A percentile compares a stretch with the other conserved stretches of the same genome.
phyloP scores from a whole-genome alignment of 2,113 vertebrate genomes.

The Chaetops frenatus region DNA sequence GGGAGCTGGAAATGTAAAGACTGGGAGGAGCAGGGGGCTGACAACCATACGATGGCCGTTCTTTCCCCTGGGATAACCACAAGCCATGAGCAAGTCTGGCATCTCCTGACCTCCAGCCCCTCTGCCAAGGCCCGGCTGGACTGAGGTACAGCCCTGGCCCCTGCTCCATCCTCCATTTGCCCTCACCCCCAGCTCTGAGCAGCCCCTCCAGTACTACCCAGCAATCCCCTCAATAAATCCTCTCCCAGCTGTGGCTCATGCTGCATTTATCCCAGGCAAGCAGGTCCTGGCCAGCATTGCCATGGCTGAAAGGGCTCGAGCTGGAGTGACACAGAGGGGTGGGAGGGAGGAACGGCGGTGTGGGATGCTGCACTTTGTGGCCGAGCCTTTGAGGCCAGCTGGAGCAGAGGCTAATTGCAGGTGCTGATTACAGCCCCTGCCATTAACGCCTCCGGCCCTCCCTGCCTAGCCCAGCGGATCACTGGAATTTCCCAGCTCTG shows the following conservation, averaged over 20 bases:
- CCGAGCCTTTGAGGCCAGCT: not conserved
- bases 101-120: not conserved
- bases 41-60: not conserved
- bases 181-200: not conserved
- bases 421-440: constrained; percentile 13
- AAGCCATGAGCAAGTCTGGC: not conserved
- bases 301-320: not conserved
- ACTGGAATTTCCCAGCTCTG: not conserved
- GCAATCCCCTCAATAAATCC: not conserved
- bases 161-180: rapidly evolving
- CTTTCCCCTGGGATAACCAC: not conserved
- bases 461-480: not conserved
- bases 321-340: not conserved
- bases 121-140: rapidly evolving
- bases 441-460: not conserved
- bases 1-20: not conserved
- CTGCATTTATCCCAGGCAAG: not conserved
- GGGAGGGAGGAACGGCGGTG: not conserved
- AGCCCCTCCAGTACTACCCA: not conserved
- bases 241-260: not conserved
- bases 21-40: not conserved
- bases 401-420: constrained; percentile 26
- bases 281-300: not conserved
- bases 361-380: not conserved
- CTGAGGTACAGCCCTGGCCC: rapidly evolving